Base-by-base conservation (phyloP, 2,797 vertebrate genomes). In the Eupleurogrammus muticus region DNA sequence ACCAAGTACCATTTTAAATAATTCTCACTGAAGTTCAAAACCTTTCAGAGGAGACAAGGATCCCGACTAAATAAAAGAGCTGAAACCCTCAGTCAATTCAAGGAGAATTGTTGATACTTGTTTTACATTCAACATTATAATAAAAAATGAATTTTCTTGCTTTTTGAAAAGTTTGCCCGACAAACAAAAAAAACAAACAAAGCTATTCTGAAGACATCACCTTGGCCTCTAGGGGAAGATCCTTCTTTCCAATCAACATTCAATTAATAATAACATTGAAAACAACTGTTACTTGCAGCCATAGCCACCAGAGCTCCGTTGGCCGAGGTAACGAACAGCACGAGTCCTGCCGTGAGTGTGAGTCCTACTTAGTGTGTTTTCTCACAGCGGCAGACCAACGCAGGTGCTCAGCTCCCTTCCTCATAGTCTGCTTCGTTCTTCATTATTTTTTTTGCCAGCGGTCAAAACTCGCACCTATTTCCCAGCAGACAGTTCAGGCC, bases 401-500 rank as follows among this genome's bases (percentile, higher is more conserved):
- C 21, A 14, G 49, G 58, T 21, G 19, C 55, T 17, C 46, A 42
- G 59, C 44, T 58, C 23, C n/a, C 5, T 20, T 55, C 47, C 44
- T 66, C 19, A 4, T 19, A 21, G 24, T 48, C 24, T 3, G 19
- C 46, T 23, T 44, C 16, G 17, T 44, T 16, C 16, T 16, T 44
- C 13, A 1, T 1, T 38, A 12, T 11, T 38, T 40, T 36, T 8
- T 44, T 44, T 44, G 14, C 6, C 14, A 44, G 16, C 40, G 2
- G 2, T 84, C 71, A 90, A 12, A 0, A 60, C 0, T 59, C 12
- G 64, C 89, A 91, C 0, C 2, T 40, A 0, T 9, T 52, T 0
- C 83, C 87, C 61, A 87, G 81, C 78, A 88, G 54, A 17, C 72
- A 89, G 73, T 11, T 86, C 42, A 92, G 66, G 14, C 80, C 89